phyloP scores from a whole-genome alignment of 2,797 vertebrate species.

The Psittacula derbiana region DNA sequence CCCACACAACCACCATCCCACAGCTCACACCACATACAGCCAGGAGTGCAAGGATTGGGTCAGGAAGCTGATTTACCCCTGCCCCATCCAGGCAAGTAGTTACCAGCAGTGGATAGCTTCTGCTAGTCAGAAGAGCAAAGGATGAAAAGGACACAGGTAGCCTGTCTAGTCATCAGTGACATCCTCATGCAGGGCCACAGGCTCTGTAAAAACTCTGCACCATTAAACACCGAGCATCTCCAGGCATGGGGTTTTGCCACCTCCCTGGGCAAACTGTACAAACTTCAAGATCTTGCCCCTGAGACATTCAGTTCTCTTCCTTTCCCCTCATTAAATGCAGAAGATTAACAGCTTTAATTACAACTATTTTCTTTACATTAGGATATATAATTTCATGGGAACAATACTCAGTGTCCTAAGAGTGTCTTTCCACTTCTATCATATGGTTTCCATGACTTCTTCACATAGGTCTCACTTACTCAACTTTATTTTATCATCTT shows the following conservation, averaged over 20 bases:
- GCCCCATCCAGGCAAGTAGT: background rate
- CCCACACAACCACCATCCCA: accelerated
- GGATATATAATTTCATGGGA: slow-evolving; percentile 28
- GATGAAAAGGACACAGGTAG: background rate
- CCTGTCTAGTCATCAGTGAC: background rate
- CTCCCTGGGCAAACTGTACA: background rate
- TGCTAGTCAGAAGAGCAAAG: background rate
- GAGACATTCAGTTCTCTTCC: background rate
- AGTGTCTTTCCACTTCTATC: slow-evolving; percentile 37
- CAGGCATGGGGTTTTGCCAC: background rate
- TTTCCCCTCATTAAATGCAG: slow-evolving; percentile 16
- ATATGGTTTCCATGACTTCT: slow-evolving; percentile 57
- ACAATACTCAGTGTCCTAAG: slow-evolving; percentile 35
- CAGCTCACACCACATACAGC: background rate
- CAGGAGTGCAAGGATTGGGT: accelerated
- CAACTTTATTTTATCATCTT: slow-evolving; percentile 52
- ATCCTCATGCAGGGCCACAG: background rate
- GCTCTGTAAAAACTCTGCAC: background rate
- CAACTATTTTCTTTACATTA: slow-evolving; percentile 59
- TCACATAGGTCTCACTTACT: slow-evolving; percentile 50
- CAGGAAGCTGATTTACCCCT: background rate
- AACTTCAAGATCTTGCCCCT: background rate
- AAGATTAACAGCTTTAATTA: slow-evolving; percentile 70
- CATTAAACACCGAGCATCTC: background rate
- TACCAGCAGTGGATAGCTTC: accelerated